phyloP scores from a whole-genome alignment of 2,888 invertebrate genomes.

The Pammene aurita region DNA sequence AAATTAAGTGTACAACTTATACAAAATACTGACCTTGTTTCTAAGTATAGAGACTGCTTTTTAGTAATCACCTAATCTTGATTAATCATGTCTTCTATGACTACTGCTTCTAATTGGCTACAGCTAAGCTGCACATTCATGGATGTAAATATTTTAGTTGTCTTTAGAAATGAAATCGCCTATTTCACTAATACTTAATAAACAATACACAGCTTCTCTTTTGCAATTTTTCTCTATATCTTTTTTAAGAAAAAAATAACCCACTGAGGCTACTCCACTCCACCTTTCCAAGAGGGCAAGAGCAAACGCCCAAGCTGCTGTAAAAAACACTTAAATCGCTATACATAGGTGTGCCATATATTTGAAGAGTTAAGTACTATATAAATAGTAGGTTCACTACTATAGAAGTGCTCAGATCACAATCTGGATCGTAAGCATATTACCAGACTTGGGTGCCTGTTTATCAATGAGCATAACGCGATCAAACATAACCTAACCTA shows the following conservation, averaged over 20 bases:
- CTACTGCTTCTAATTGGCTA: conserved; percentile 30
- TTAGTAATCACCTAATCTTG: conserved; percentile 62
- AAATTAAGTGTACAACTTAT: not conserved
- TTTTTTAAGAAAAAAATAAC: too few species aligned
- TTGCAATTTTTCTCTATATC: too few species aligned
- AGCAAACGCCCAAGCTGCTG: too few species aligned
- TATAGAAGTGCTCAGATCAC: not conserved
- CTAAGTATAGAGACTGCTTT: conserved; percentile 43
- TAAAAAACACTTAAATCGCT: too few species aligned
- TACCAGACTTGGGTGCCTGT: not conserved
- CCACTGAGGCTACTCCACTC: too few species aligned
- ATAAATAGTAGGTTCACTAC: too few species aligned
- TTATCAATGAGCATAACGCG: conserved; percentile 19
- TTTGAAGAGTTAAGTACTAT: too few species aligned
- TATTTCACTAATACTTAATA: too few species aligned
- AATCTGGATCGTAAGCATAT: not conserved
- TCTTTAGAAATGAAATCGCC: not conserved
- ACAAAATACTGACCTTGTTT: conserved; percentile 47
- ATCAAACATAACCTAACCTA: conserved; percentile 18
- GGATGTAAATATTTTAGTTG: not conserved
- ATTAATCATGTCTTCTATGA: conserved; percentile 50
- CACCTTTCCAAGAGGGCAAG: too few species aligned
- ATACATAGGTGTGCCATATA: too few species aligned
- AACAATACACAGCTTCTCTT: too few species aligned
- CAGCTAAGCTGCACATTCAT: conserved; percentile 15